Percentiles rank a stretch among this genome's conserved stretches.
phyloP scores from a whole-genome alignment of 2,888 invertebrate genomes.

The Netelia virgata region DNA sequence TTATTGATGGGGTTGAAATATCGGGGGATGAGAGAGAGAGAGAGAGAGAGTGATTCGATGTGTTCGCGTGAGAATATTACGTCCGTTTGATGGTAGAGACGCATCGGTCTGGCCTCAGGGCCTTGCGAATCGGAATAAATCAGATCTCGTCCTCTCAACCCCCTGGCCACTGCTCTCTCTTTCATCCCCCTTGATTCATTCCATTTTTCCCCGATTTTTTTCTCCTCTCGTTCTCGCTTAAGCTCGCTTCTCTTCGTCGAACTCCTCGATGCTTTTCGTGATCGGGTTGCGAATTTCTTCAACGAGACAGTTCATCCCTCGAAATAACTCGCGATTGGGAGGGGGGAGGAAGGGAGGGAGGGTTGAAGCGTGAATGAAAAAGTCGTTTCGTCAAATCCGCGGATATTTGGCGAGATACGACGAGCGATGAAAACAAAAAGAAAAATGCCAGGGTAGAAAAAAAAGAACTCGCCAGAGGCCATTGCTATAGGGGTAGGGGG shows the following conservation, averaged over 20 bases:
- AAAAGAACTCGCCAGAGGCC: slow-evolving; percentile 16
- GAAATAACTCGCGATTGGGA: slow-evolving; percentile 29
- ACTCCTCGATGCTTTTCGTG: slow-evolving; percentile 44
- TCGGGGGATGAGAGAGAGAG: slow-evolving; percentile 67
- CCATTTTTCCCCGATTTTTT: slow-evolving; percentile 21
- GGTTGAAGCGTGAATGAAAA: neutral
- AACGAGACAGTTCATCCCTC: slow-evolving; percentile 4
- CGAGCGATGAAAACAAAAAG: neutral
- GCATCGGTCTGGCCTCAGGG: slow-evolving; percentile 70
- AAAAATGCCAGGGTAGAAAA: neutral
- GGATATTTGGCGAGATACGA: no score
- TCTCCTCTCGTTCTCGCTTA: slow-evolving; percentile 41
- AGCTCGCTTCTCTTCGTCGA: slow-evolving; percentile 18
- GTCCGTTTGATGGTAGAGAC: slow-evolving; percentile 65
- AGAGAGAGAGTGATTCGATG: slow-evolving; percentile 61
- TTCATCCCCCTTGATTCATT: slow-evolving; percentile 3
- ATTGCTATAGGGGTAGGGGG: slow-evolving; percentile 11
- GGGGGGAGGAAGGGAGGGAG: slow-evolving; percentile 6
- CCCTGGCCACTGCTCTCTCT: slow-evolving; percentile 31
- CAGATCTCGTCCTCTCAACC: slow-evolving; percentile 66
- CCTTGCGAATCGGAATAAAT: slow-evolving; percentile 75
- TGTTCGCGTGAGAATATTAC: slow-evolving; percentile 70
- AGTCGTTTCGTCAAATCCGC: no score
- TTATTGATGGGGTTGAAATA: slow-evolving; percentile 79
- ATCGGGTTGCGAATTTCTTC: slow-evolving; percentile 31